A percentile compares a stretch with the other conserved stretches of the same genome.
Conservation (phyloP, 2,113 vertebrate genomes). For the Ovis canadensis region DNA sequence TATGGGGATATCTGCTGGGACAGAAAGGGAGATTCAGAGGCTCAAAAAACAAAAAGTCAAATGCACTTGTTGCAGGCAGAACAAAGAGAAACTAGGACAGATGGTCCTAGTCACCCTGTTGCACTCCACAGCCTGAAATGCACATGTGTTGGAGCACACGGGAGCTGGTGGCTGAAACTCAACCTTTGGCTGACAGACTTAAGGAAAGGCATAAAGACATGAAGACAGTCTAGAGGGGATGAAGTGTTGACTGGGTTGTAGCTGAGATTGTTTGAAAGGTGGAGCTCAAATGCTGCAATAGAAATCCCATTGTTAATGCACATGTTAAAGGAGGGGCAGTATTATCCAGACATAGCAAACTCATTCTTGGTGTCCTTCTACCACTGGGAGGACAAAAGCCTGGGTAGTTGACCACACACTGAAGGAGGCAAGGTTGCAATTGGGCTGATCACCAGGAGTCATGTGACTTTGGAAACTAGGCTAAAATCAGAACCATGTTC, state of each 20-base stretch:
- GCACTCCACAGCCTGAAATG: background rate
- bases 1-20: background rate
- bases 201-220: background rate
- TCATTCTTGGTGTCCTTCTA: background rate
- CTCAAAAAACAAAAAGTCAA: background rate
- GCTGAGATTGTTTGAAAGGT: background rate
- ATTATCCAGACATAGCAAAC: background rate
- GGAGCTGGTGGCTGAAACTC: background rate
- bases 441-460: background rate
- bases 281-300: background rate
- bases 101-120: background rate
- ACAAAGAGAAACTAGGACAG: background rate
- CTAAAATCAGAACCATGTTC: background rate
- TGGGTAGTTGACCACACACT: background rate
- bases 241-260: background rate
- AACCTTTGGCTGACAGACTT: background rate
- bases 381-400: background rate
- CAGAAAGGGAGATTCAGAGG: background rate
- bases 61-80: background rate
- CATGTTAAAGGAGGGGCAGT: background rate
- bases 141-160: background rate
- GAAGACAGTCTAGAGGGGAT: background rate
- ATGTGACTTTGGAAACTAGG: background rate
- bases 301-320: background rate
- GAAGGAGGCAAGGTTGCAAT: background rate